Conservation (phyloP, 2,888 invertebrate genomes). For the Malachius bipustulatus region DNA sequence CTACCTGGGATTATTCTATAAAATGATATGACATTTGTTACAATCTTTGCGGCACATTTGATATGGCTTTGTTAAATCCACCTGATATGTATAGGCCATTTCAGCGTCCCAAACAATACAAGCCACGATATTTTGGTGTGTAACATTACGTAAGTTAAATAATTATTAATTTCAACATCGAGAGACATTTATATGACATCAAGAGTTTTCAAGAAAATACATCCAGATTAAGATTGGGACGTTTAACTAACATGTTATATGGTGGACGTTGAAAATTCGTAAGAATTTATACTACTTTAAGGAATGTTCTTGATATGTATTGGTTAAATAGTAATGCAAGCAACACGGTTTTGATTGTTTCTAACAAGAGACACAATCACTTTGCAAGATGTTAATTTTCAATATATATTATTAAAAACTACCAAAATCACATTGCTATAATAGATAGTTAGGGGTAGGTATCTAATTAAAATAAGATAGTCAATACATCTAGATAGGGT, state of each 20-base stretch:
- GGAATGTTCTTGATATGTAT: conserved; percentile 29
- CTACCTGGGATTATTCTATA: background rate
- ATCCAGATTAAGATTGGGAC: conserved; percentile 24
- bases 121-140: no score
- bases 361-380: conserved; percentile 32
- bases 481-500: no score
- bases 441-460: no score
- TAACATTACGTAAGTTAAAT: conserved; percentile 14
- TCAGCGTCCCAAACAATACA: conserved; percentile 22
- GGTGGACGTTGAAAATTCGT: conserved; percentile 23
- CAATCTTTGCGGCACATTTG: conserved; percentile 34
- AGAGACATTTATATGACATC: conserved; percentile 21
- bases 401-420: no score
- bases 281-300: conserved; percentile 6
- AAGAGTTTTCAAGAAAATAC: conserved; percentile 16
- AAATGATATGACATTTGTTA: conserved; percentile 10
- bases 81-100: conserved; percentile 33
- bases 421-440: no score
- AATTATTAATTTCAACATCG: conserved; percentile 20
- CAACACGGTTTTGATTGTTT: conserved; percentile 13
- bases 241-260: conserved; percentile 16
- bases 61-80: conserved; percentile 28
- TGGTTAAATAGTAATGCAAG: conserved; percentile 14
- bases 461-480: no score
- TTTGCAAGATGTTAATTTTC: no score